phyloP scores from a whole-genome alignment of 1,140 invertebrate species.

The Pinna nobilis region DNA sequence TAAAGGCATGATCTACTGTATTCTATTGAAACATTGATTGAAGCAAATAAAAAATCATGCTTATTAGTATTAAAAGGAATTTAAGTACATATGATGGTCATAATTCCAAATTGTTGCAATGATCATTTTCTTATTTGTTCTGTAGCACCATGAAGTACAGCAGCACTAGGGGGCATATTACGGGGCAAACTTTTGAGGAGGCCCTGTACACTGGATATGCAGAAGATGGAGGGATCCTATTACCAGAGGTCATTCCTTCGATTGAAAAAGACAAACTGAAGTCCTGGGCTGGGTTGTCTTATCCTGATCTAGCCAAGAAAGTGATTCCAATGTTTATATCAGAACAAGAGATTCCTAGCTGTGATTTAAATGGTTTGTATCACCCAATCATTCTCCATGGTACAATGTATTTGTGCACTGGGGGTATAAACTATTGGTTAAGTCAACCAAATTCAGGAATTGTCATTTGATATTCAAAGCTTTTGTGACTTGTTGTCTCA shows the following conservation, averaged over 20 bases:
- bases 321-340: constrained; percentile 72
- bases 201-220: constrained; percentile 74
- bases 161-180: constrained; percentile 72
- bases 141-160: constrained; percentile 74
- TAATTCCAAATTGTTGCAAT: no score
- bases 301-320: constrained; percentile 71
- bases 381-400: not conserved
- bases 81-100: no score
- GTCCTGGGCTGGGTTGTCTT: constrained; percentile 71
- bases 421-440: no score
- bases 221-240: constrained; percentile 75
- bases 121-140: no score
- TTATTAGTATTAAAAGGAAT: not conserved
- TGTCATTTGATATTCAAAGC: not conserved
- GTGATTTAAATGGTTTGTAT: constrained; percentile 66
- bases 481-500: not conserved
- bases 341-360: constrained; percentile 72
- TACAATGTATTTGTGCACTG: not conserved
- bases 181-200: constrained; percentile 71
- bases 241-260: constrained; percentile 73
- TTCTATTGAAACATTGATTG: not conserved
- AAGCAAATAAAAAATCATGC: not conserved
- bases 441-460: not conserved
- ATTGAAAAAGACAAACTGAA: constrained; percentile 62
- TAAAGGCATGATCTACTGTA: no score